These are phyloP conservation scores for Luehdorfia chinensis DNA, from an alignment of 1,140 invertebrate species.

Conservation along the genomic window DNA sequence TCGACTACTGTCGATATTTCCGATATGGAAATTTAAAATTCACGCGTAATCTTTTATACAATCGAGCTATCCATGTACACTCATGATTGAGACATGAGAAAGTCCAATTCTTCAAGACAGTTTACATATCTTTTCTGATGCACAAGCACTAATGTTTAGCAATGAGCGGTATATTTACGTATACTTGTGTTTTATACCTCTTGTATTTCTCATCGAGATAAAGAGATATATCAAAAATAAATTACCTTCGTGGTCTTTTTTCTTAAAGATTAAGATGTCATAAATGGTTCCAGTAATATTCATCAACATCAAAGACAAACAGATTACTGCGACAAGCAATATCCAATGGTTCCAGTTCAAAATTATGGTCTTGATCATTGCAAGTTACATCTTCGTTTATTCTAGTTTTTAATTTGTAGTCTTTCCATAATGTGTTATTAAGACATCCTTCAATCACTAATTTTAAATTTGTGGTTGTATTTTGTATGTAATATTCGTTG, in stretches of 20 bases:
- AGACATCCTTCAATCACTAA: slow-evolving; percentile 23
- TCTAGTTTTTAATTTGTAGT: slow-evolving; percentile 23
- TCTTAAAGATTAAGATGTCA: slow-evolving; percentile 10
- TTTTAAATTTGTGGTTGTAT: slow-evolving; percentile 14
- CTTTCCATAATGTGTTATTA: slow-evolving; percentile 20
- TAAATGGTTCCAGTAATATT: slow-evolving; percentile 25
- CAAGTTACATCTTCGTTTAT: slow-evolving; percentile 19
- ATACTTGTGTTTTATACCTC: too few relatives aligned
- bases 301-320: slow-evolving; percentile 15
- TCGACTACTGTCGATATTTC: too few relatives aligned
- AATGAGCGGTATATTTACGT: too few relatives aligned
- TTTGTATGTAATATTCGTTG: too few relatives aligned
- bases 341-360: slow-evolving; percentile 14
- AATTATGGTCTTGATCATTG: slow-evolving; percentile 10
- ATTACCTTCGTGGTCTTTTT: slow-evolving; percentile 2
- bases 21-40: too few relatives aligned
- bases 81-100: too few relatives aligned
- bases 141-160: too few relatives aligned
- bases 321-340: slow-evolving; percentile 17
- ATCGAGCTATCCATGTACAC: too few relatives aligned
- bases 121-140: too few relatives aligned
- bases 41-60: too few relatives aligned
- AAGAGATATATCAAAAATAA: not conserved
- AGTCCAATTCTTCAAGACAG: too few relatives aligned
- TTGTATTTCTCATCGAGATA: too few relatives aligned